Conservation (phyloP, 1,140 invertebrate genomes). For the Scaptomyza pallida region DNA sequence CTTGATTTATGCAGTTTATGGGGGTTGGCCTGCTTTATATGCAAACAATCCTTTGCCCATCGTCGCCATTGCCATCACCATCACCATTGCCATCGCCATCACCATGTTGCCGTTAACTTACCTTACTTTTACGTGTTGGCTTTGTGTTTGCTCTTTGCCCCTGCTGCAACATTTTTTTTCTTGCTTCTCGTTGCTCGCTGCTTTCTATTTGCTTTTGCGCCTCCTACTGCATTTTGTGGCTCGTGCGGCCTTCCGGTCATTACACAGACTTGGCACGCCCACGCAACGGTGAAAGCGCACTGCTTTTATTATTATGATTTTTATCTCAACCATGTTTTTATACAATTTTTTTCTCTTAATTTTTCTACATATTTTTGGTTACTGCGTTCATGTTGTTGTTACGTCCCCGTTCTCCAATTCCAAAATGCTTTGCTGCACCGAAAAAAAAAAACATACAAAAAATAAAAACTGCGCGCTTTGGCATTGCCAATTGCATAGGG, state of each 20-base stretch:
- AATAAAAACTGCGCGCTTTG: conserved; percentile 28
- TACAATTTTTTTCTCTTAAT: conserved; percentile 58
- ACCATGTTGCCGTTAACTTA: conserved; percentile 60
- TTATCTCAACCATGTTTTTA: conserved; percentile 22
- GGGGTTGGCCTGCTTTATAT: conserved; percentile 49
- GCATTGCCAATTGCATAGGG: conserved; percentile 43
- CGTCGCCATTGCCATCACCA: conserved; percentile 51
- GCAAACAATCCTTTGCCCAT: conserved; percentile 48
- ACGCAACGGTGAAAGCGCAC: conserved; percentile 41
- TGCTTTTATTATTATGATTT: conserved; percentile 69
- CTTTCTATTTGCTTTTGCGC: conserved; percentile 63
- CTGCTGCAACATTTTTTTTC: conserved; percentile 13
- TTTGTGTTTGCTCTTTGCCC: conserved; percentile 38
- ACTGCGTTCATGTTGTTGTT: conserved; percentile 44
- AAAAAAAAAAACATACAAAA: conserved; percentile 3
- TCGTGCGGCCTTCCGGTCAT: conserved; percentile 66
- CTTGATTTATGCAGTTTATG: conserved; percentile 75
- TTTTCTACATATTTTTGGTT: conserved; percentile 68
- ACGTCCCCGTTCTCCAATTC: conserved; percentile 17
- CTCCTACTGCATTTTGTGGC: conserved; percentile 55
- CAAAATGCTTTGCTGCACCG: conserved; percentile 10
- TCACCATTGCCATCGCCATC: no score
- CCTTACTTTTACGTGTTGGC: conserved; percentile 50
- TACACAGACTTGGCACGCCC: conserved; percentile 59
- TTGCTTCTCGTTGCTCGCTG: conserved; percentile 21